These are phyloP conservation scores for Eurytemora carolleeae DNA, from an alignment of 1,140 invertebrate genomes.

Conservation along the genomic window DNA sequence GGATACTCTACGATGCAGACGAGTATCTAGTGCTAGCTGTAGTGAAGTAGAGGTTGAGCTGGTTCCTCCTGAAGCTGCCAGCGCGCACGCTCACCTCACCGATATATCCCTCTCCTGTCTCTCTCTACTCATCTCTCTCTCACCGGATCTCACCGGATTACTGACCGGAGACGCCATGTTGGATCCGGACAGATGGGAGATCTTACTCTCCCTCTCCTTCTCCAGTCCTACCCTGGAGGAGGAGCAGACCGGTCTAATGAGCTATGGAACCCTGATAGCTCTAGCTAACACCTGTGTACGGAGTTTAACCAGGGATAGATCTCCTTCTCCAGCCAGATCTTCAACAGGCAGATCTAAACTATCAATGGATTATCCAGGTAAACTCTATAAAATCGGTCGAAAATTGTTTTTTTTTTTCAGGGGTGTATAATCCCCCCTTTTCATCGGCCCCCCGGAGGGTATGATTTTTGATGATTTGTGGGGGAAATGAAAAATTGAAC, in stretches of 20 bases:
- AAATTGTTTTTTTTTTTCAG: too few species aligned
- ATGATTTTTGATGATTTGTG: too few species aligned
- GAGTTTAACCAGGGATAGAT: background rate
- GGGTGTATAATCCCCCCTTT: too few species aligned
- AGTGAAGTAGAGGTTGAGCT: background rate
- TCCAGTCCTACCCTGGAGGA: background rate
- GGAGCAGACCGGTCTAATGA: background rate
- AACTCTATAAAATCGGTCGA: too few species aligned
- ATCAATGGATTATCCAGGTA: background rate
- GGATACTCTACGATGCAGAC: background rate
- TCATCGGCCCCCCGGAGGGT: too few species aligned
- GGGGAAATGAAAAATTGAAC: too few species aligned
- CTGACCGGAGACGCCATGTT: background rate
- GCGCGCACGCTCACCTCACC: background rate
- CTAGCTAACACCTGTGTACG: background rate
- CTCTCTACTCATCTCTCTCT: background rate
- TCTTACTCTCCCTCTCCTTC: background rate
- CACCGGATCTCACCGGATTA: background rate
- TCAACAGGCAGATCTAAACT: background rate
- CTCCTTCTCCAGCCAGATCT: background rate
- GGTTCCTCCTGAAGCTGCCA: background rate
- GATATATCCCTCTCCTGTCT: background rate
- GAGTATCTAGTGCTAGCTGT: background rate
- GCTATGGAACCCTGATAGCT: background rate
- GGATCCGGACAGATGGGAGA: background rate